These are phyloP conservation scores for Heliocidaris tuberculata DNA, from an alignment of 35 echinoderm and acorn worm species.

Conservation along the genomic window DNA sequence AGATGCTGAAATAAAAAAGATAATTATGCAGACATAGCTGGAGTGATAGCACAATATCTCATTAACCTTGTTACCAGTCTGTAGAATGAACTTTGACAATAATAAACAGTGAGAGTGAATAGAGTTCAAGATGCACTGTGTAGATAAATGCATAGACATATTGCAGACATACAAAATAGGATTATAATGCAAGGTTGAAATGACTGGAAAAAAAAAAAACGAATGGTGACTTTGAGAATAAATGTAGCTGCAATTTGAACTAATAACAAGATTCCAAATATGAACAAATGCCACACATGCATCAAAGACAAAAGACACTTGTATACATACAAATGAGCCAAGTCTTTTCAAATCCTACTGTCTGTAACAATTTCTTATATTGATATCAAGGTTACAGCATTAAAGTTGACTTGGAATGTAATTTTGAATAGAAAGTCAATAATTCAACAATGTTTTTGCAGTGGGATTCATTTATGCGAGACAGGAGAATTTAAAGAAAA, in stretches of 20 bases:
- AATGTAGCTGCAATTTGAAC: not conserved
- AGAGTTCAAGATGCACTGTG: not conserved
- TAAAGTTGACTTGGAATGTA: not conserved
- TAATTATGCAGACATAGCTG: not conserved
- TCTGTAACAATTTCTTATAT: not conserved
- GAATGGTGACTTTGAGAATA: not conserved
- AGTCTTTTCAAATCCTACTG: not conserved
- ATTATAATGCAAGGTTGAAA: not conserved
- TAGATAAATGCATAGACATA: not conserved
- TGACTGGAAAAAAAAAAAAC: not conserved
- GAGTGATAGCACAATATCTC: not conserved
- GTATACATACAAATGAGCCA: not conserved
- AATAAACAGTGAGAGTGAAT: not conserved
- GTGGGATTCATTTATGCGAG: not conserved
- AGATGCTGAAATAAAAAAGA: constrained; percentile 32
- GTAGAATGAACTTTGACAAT: not conserved
- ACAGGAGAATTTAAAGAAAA: not conserved
- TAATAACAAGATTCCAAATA: not conserved
- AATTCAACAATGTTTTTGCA: not conserved
- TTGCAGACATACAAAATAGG: not conserved
- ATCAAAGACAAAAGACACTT: not conserved
- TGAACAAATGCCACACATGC: not conserved
- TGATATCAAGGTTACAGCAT: not conserved
- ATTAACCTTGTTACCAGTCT: not conserved
- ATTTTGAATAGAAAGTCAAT: not conserved